Evolutionary conservation across 2,797 vertebrate genomes (phyloP).

Genomic region (Pangasius macronema): DNA sequence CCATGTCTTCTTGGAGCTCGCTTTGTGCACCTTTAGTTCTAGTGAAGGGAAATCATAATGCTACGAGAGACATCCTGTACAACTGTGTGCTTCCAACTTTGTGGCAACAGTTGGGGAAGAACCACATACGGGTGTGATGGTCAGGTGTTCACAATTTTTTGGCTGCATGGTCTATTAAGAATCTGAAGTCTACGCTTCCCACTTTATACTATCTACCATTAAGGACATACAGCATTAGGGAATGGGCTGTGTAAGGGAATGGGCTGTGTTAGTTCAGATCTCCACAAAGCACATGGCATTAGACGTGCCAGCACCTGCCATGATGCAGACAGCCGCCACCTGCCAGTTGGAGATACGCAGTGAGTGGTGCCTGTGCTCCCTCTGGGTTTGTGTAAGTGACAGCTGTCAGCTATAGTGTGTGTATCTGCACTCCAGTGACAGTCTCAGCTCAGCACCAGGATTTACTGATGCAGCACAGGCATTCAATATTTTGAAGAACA

Average conservation of each 20-base stretch:
- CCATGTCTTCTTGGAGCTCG: not conserved
- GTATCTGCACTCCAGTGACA: conserved; percentile 1
- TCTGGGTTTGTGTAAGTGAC: conserved; percentile 86
- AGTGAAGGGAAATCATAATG: not conserved
- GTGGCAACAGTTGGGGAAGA: not conserved
- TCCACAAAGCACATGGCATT: conserved; percentile 88
- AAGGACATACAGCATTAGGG: not conserved
- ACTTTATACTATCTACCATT: not conserved
- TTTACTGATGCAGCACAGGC: conserved; percentile 18
- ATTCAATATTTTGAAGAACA: conserved; percentile 19
- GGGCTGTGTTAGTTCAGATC: conserved; percentile 80
- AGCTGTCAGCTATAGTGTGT: conserved; percentile 48
- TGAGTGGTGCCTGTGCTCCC: conserved; percentile 89
- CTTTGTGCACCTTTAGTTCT: not conserved
- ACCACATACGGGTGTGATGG: not conserved
- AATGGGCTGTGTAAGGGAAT: not conserved
- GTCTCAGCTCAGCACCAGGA: conserved; percentile 9
- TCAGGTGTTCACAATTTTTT: not conserved
- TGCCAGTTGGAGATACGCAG: conserved; percentile 94
- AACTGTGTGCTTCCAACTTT: not conserved
- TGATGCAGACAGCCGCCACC: conserved; percentile 81
- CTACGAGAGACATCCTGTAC: not conserved
- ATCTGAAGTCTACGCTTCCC: not conserved
- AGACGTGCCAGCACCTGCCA: conserved; percentile 85
- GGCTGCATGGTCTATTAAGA: not conserved